These are phyloP conservation scores for Cheirogaleus major DNA, from an alignment of 2,797 vertebrate species.

Conservation along the genomic window DNA sequence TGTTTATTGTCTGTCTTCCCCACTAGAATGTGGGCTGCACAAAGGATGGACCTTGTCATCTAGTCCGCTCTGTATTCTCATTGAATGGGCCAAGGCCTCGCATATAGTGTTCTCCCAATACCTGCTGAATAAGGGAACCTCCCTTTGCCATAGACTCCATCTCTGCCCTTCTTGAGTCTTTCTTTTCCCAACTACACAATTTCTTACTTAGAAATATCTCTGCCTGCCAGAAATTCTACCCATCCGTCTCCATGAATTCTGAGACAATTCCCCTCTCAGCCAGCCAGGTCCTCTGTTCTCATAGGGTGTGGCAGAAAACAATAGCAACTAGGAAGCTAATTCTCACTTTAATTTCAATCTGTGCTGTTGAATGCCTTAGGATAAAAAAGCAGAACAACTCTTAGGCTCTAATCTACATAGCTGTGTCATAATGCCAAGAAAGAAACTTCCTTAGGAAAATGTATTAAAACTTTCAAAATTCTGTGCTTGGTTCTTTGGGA, in stretches of 20 bases:
- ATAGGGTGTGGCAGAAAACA: neutral
- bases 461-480: neutral
- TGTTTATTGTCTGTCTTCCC: neutral
- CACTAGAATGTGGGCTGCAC: neutral
- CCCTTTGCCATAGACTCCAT: neutral
- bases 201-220: neutral
- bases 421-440: neutral
- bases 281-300: neutral
- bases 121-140: neutral
- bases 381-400: neutral
- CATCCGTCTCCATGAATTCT: neutral
- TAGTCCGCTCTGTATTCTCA: neutral
- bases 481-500: neutral
- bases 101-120: neutral
- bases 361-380: neutral
- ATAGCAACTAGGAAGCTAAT: neutral
- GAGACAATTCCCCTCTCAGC: neutral
- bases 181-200: neutral
- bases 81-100: neutral
- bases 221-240: neutral
- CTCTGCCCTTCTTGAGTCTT: neutral
- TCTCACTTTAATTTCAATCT: neutral
- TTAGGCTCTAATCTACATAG: neutral
- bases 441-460: neutral
- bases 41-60: neutral